Evolutionary conservation across 1,140 invertebrate species (phyloP), one percentile per base, ranked within the genome.

Genomic region (Hyphantria cunea): DNA sequence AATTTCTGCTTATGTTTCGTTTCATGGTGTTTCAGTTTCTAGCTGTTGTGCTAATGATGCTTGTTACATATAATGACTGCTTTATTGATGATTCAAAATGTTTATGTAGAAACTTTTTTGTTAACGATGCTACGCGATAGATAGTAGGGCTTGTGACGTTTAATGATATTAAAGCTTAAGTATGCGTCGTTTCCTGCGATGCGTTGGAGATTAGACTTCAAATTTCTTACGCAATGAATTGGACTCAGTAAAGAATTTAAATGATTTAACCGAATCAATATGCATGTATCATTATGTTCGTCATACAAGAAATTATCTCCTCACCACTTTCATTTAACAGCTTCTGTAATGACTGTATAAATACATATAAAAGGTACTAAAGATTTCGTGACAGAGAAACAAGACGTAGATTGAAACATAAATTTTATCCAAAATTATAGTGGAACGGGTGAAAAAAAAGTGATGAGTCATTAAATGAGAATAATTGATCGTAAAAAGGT

Each of bases 401-500:
- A 25, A 25, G 17, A 39, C 37, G 12, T 44, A 25, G 41, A 56
- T 56, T 34, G 31, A 56, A 56, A 56, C 32, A 56, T 56, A 56
- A 56, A 58, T 58, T 58, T 8, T 13, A 31, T 3, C 45, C 14
- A 39, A 49, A 49, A 48, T 48, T 48, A 37, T 32, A 31, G 8
- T 34, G 9, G 12, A 58, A 44, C 34, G 45, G 34, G 42, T 32
- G 14, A 47, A 42, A 56, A 48, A 48, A 58, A 49, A 33, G 15
- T 48, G n/a, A 37, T 31, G 12, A 39, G 10, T 11, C 17, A 49
- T 65, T 44, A 59, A 62, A 49, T 58, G 44, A 31, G 45, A 62
- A 31, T 58, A 49, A 58, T 52, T 33, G 55, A 14, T 59, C 60
- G 15, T 64, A 64, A 64, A 64, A 64, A 33, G 33, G 34, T 64